Conservation (phyloP, 2,888 invertebrate genomes). For the Hypomecis atomaria region DNA sequence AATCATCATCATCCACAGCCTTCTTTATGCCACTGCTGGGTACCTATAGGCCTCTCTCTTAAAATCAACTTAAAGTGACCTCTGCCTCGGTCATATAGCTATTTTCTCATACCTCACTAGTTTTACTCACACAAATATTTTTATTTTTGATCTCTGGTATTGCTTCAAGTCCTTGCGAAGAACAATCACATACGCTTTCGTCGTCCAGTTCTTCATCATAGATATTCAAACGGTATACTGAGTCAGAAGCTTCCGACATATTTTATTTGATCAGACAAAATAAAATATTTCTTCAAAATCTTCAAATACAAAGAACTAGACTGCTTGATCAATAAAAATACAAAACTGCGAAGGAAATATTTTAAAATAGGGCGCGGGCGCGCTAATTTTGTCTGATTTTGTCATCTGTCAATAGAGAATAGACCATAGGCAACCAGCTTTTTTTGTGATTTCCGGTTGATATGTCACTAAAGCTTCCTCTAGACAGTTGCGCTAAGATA, state of each 20-base stretch:
- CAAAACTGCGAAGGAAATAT: constrained; percentile 6
- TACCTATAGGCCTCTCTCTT: no score
- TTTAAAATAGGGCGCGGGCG: constrained; percentile 52
- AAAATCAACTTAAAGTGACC: no score
- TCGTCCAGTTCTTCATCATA: constrained; percentile 67
- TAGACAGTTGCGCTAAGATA: no score
- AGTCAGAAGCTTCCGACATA: constrained; percentile 57
- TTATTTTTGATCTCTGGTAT: constrained; percentile 60
- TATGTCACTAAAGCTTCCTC: no score
- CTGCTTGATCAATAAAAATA: constrained; percentile 28
- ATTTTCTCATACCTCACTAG: background rate
- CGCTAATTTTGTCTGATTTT: no score
- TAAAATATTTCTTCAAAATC: background rate
- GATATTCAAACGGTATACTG: constrained; percentile 49
- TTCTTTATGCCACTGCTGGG: no score
- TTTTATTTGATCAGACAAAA: constrained; percentile 13
- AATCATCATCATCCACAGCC: no score
- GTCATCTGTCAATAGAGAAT: no score
- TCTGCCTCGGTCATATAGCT: no score
- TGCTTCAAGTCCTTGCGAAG: constrained; percentile 54
- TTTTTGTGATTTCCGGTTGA: no score
- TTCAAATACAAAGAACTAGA: background rate
- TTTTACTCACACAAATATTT: constrained; percentile 60
- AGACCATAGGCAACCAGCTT: no score
- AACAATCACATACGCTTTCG: constrained; percentile 62